Evolutionary conservation across 1,140 invertebrate species (phyloP).

Genomic region (Dendrolimus kikuchii): DNA sequence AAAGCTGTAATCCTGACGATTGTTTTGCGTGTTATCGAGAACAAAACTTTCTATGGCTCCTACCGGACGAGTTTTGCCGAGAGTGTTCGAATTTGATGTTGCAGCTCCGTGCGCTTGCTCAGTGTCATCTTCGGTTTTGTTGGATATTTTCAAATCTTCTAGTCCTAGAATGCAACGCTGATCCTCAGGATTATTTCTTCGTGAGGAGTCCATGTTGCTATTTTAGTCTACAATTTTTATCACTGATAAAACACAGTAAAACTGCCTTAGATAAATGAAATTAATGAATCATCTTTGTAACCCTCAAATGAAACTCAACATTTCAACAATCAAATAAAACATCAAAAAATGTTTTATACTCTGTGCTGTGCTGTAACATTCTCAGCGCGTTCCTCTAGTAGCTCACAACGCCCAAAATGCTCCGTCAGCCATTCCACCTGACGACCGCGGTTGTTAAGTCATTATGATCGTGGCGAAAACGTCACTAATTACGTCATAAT

Average conservation of each 20-base stretch:
- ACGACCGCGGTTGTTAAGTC: too few species aligned
- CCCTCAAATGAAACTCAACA: constrained; percentile 13
- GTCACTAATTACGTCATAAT: too few species aligned
- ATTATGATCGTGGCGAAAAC: too few species aligned
- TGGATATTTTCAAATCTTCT: constrained; percentile 68
- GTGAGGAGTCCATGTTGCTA: constrained; percentile 49
- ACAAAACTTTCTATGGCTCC: constrained; percentile 69
- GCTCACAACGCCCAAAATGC: too few species aligned
- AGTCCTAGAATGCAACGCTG: constrained; percentile 63
- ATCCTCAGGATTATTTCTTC: constrained; percentile 58
- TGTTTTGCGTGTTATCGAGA: constrained; percentile 49
- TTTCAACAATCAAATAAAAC: constrained; percentile 28
- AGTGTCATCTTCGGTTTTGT: constrained; percentile 65
- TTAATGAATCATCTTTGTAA: constrained; percentile 30
- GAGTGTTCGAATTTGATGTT: constrained; percentile 44
- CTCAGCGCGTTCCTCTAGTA: too few species aligned
- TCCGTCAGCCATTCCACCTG: too few species aligned
- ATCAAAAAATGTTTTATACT: constrained; percentile 2
- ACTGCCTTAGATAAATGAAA: constrained; percentile 15
- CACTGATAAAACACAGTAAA: constrained; percentile 6
- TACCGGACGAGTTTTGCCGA: constrained; percentile 55
- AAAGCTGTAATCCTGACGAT: constrained; percentile 65
- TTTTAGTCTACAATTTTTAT: constrained; percentile 1
- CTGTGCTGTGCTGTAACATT: neutral
- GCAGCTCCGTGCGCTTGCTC: constrained; percentile 61